These are phyloP conservation scores for Trachemys scripta DNA, from an alignment of 2,113 vertebrate genomes.

Conservation along the genomic window DNA sequence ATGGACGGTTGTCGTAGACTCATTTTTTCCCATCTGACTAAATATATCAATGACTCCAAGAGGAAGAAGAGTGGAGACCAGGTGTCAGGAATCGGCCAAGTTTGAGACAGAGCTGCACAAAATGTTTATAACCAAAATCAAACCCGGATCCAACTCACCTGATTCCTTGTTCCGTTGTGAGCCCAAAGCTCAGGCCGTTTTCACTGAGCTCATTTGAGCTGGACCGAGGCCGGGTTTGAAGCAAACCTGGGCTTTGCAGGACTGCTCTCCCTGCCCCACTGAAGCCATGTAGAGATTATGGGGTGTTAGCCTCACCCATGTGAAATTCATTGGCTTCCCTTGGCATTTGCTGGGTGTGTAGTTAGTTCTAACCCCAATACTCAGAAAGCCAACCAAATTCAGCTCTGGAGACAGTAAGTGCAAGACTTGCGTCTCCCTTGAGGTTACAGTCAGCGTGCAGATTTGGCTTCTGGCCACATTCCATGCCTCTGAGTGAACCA, in stretches of 20 bases:
- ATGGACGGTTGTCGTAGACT: background rate
- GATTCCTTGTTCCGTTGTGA: background rate
- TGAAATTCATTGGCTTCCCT: background rate
- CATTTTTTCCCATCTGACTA: background rate
- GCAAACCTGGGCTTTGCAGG: constrained; percentile 1
- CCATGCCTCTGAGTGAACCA: background rate
- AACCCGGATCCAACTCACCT: background rate
- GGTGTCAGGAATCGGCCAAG: background rate
- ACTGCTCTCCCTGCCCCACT: background rate
- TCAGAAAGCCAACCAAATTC: background rate
- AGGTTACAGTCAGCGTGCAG: background rate
- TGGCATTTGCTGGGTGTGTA: background rate
- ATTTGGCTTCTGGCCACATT: background rate
- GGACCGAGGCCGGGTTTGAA: background rate
- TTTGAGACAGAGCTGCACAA: background rate
- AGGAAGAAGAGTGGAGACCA: background rate
- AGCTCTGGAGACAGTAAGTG: background rate
- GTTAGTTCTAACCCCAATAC: background rate
- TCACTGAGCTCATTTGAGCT: background rate
- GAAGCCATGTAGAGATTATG: background rate
- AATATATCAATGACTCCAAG: background rate
- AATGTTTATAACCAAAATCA: background rate
- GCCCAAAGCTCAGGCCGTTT: background rate
- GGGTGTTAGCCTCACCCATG: background rate
- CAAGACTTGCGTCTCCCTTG: background rate